Conservation (phyloP, 1,140 invertebrate genomes). For the Dendroctonus ponderosae region DNA sequence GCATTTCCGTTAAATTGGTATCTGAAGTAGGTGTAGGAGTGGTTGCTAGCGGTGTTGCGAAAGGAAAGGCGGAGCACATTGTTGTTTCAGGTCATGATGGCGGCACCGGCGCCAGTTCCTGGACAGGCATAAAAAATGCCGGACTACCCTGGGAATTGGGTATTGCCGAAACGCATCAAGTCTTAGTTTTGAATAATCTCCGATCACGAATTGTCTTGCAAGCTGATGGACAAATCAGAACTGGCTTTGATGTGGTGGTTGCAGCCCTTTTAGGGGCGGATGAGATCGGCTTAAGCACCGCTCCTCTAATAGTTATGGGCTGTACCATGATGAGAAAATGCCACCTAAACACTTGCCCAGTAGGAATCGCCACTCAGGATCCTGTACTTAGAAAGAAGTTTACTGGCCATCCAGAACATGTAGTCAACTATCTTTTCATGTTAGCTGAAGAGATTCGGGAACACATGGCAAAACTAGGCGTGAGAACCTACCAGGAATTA, state of each 20-base stretch:
- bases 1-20: slow-evolving; percentile 97
- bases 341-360: slow-evolving; percentile 98
- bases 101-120: slow-evolving; percentile 95
- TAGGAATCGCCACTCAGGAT: slow-evolving; percentile 98
- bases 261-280: slow-evolving; percentile 95
- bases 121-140: slow-evolving; percentile 95
- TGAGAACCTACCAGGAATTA: slow-evolving; percentile 73
- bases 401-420: slow-evolving; percentile 94
- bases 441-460: slow-evolving; percentile 93
- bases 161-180: slow-evolving; percentile 96
- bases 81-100: slow-evolving; percentile 98
- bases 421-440: slow-evolving; percentile 97
- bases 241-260: slow-evolving; percentile 95
- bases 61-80: slow-evolving; percentile 98
- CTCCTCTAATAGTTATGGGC: slow-evolving; percentile 93
- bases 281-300: slow-evolving; percentile 98
- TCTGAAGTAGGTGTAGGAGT: slow-evolving; percentile 98
- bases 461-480: slow-evolving; percentile 88
- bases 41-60: slow-evolving; percentile 96
- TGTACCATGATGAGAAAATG: slow-evolving; percentile 99
- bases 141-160: slow-evolving; percentile 98
- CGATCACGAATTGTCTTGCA: slow-evolving; percentile 92
- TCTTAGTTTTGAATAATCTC: slow-evolving; percentile 92
- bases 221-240: slow-evolving; percentile 91
- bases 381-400: slow-evolving; percentile 94